Conservation (phyloP, 2,888 invertebrate species). For the Idaea dimidiata region DNA sequence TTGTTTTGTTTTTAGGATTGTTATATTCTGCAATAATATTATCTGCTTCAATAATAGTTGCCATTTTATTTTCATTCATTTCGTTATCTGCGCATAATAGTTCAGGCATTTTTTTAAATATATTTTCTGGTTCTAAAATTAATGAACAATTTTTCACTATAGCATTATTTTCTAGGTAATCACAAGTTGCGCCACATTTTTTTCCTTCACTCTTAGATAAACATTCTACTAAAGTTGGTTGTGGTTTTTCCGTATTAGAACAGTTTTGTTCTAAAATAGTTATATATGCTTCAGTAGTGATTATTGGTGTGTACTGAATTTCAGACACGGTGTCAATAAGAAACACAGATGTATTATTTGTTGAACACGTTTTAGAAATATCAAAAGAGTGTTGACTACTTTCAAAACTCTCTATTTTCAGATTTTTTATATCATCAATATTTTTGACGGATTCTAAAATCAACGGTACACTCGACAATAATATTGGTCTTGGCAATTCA, state of each 20-base stretch:
- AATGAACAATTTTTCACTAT: background rate
- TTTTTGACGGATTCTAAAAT: background rate
- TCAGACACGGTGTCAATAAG: background rate
- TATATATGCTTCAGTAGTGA: background rate
- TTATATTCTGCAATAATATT: background rate
- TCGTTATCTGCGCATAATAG: background rate
- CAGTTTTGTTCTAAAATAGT: background rate
- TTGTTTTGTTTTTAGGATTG: background rate
- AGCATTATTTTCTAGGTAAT: background rate
- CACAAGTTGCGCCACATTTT: background rate
- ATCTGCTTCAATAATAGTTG: background rate
- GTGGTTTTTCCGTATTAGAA: background rate
- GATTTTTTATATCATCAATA: background rate
- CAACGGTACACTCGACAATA: background rate
- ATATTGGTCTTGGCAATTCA: background rate
- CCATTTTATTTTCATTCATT: background rate
- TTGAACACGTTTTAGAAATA: background rate
- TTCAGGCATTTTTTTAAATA: background rate
- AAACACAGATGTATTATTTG: background rate
- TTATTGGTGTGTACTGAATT: background rate
- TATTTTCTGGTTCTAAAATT: background rate
- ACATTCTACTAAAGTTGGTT: background rate
- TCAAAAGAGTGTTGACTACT: background rate
- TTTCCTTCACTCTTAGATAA: background rate
- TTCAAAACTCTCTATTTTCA: background rate